Conservation (phyloP, 2,113 vertebrate genomes). For the Channa argus region DNA sequence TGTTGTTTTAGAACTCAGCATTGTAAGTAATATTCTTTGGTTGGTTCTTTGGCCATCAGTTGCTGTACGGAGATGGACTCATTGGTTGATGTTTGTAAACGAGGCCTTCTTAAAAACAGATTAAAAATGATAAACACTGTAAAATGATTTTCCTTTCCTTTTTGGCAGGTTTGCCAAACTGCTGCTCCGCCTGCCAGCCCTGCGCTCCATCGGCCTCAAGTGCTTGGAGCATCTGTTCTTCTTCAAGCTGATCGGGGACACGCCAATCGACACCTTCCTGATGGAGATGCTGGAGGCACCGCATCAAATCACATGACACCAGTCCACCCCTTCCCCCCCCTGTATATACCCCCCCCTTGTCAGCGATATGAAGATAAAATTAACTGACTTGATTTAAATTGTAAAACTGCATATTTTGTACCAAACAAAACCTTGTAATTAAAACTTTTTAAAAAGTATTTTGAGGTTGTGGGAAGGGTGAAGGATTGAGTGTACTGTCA, state of each 20-base stretch:
- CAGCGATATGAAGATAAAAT: constrained; percentile 70
- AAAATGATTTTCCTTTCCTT: neutral
- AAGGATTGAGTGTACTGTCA: constrained; percentile 47
- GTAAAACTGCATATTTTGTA: constrained; percentile 82
- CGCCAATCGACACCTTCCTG: constrained; percentile 97
- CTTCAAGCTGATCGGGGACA: constrained; percentile 98
- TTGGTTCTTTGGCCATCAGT: too few relatives aligned
- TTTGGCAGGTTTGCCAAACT: constrained; percentile 92
- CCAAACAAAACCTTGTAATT: constrained; percentile 68
- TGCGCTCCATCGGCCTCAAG: constrained; percentile 95
- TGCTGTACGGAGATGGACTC: too few relatives aligned
- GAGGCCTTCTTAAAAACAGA: too few relatives aligned
- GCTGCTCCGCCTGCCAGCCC: constrained; percentile 91
- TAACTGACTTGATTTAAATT: constrained; percentile 74
- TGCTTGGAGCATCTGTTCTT: constrained; percentile 98
- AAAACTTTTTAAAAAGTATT: constrained; percentile 57
- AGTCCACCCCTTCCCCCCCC: constrained; percentile 49
- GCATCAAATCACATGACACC: constrained; percentile 93
- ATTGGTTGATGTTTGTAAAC: too few relatives aligned
- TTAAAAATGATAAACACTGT: neutral
- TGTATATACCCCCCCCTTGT: constrained; percentile 80
- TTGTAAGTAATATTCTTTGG: too few relatives aligned
- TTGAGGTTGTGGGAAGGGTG: constrained; percentile 35
- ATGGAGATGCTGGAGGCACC: constrained; percentile 99
- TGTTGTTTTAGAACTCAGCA: too few relatives aligned